phyloP scores from a whole-genome alignment of 2,888 invertebrate genomes.

The Nomada flava region DNA sequence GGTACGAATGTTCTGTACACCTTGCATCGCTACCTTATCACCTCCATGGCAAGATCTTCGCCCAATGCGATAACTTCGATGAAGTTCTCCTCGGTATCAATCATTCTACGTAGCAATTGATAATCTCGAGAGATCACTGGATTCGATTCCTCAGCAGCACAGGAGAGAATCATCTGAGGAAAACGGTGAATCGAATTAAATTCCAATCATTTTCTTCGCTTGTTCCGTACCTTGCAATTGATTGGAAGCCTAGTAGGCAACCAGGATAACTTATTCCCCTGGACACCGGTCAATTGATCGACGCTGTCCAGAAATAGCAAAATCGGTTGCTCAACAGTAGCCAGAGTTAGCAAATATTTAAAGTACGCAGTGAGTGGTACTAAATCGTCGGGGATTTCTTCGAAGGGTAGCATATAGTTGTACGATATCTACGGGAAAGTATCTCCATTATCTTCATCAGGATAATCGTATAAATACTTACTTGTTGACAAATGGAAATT shows the following conservation, averaged over 20 bases:
- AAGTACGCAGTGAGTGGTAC: conserved; percentile 98
- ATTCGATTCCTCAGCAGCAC: conserved; percentile 94
- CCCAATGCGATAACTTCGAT: conserved; percentile 96
- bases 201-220: not conserved
- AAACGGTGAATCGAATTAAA: not conserved
- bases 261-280: conserved; percentile 98
- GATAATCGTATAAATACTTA: conserved; percentile 79
- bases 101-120: conserved; percentile 93
- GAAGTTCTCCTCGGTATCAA: conserved; percentile 95
- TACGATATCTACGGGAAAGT: conserved; percentile 90
- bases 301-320: conserved; percentile 97
- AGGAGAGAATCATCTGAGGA: conserved; percentile 93
- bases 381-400: conserved; percentile 97
- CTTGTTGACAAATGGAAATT: conserved; percentile 97
- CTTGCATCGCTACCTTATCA: conserved; percentile 86
- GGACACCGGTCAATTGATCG: conserved; percentile 97
- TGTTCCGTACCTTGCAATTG: conserved; percentile 90
- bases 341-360: conserved; percentile 95
- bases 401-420: conserved; percentile 95
- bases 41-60: conserved; percentile 96
- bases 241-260: conserved; percentile 95
- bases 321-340: conserved; percentile 93
- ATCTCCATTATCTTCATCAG: not conserved
- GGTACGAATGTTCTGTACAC: not conserved
- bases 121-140: conserved; percentile 95